phyloP scores from a whole-genome alignment of 2,113 vertebrate species.

The Gobius niger region DNA sequence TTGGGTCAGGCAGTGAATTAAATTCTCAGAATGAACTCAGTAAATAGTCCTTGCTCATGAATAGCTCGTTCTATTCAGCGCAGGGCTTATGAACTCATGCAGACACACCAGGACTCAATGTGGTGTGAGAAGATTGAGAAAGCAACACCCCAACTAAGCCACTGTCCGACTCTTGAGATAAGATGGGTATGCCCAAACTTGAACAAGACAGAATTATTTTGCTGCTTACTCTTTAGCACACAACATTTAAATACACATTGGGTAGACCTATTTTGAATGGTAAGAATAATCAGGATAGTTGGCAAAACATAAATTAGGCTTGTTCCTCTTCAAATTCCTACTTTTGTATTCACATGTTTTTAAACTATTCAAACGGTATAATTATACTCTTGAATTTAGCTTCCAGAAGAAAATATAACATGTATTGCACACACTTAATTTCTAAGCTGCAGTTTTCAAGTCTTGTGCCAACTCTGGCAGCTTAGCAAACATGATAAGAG shows the following conservation, averaged over 20 bases:
- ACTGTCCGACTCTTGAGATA: slow-evolving; percentile 61
- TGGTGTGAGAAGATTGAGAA: slow-evolving; percentile 75
- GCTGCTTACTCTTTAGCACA: background rate
- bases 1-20: no score
- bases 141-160: slow-evolving; percentile 72
- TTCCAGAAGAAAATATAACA: background rate
- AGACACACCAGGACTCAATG: slow-evolving; percentile 55
- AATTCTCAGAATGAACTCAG: no score
- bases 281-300: no score
- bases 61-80: no score
- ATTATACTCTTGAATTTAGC: background rate
- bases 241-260: background rate
- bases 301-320: no score
- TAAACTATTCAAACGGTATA: background rate
- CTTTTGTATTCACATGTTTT: no score
- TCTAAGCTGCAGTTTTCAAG: slow-evolving; percentile 20
- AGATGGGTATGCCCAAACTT: slow-evolving; percentile 47
- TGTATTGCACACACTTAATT: slow-evolving; percentile 22
- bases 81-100: no score
- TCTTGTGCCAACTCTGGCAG: slow-evolving; percentile 75
- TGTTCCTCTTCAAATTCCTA: no score
- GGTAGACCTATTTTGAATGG: background rate
- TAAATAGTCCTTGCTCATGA: no score
- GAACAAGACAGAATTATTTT: slow-evolving; percentile 23
- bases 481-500: slow-evolving; percentile 82